phyloP scores from a whole-genome alignment of 2,113 vertebrate genomes.

The Saccopteryx bilineata region DNA sequence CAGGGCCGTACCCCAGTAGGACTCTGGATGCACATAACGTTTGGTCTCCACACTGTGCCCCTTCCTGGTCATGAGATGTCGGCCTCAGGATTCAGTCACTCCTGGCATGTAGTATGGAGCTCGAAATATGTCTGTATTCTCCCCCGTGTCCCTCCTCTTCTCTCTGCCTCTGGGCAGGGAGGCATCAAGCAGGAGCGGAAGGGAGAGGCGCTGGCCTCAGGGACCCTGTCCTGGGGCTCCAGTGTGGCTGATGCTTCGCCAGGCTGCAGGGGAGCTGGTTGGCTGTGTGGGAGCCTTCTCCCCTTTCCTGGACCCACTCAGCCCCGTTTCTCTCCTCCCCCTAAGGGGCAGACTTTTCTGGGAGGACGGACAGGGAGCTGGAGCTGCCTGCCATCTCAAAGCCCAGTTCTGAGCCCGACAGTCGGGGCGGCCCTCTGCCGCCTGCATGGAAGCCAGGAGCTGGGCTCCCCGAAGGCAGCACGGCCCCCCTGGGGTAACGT shows the following conservation, averaged over 20 bases:
- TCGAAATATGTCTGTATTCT: background rate
- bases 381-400: background rate
- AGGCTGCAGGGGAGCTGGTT: background rate
- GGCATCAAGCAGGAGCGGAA: background rate
- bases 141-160: background rate
- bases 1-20: background rate
- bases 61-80: background rate
- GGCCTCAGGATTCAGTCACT: background rate
- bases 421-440: background rate
- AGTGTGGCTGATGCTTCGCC: background rate
- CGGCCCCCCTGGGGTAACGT: constrained; percentile 21
- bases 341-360: background rate
- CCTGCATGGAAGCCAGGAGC: constrained; percentile 45
- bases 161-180: background rate
- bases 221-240: background rate
- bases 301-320: background rate
- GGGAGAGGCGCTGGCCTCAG: background rate
- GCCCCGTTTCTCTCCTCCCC: background rate
- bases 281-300: fast-evolving
- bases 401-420: background rate
- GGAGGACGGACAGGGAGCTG: background rate
- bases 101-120: background rate
- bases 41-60: background rate
- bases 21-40: background rate
- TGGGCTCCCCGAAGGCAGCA: background rate